Conservation (phyloP, 2,113 vertebrate genomes). For the Paramisgurnus dabryanus region DNA sequence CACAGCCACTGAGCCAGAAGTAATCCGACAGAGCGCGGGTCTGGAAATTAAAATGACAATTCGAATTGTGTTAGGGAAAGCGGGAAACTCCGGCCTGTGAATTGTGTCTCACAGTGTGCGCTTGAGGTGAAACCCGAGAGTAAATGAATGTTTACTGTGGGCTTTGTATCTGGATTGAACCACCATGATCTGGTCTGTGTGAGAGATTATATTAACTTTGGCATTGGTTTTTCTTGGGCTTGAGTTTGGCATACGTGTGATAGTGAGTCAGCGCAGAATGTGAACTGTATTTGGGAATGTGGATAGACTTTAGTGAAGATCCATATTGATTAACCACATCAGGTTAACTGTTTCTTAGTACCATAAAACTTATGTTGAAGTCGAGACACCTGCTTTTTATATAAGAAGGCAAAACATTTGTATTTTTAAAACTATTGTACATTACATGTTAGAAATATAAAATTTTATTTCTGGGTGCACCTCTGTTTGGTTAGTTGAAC, state of each 20-base stretch:
- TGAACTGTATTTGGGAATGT: neutral
- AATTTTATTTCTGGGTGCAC: neutral
- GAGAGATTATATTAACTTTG: constrained; percentile 26
- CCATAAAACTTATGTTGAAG: neutral
- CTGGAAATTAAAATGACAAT: constrained; percentile 58
- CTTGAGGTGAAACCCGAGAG: constrained; percentile 20
- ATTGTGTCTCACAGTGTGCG: constrained; percentile 47
- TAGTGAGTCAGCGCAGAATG: constrained; percentile 22
- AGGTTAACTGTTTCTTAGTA: neutral
- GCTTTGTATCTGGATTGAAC: constrained; percentile 53
- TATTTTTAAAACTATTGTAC: neutral
- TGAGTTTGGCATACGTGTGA: constrained; percentile 31
- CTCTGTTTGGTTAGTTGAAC: no score
- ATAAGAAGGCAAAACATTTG: neutral
- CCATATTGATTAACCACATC: no score
- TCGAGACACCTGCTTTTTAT: neutral
- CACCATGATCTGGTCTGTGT: constrained; percentile 26
- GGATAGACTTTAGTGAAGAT: neutral
- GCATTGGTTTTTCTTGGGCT: neutral
- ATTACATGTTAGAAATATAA: neutral
- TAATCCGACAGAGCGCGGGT: constrained; percentile 47
- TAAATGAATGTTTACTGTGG: constrained; percentile 36
- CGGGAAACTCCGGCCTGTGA: constrained; percentile 51
- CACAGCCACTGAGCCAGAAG: constrained; percentile 51
- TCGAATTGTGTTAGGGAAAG: constrained; percentile 56